Evolutionary conservation across 2,888 invertebrate genomes (phyloP), one percentile per base, ranked within the genome.

Genomic region (Meliscaeva auricollis): DNA sequence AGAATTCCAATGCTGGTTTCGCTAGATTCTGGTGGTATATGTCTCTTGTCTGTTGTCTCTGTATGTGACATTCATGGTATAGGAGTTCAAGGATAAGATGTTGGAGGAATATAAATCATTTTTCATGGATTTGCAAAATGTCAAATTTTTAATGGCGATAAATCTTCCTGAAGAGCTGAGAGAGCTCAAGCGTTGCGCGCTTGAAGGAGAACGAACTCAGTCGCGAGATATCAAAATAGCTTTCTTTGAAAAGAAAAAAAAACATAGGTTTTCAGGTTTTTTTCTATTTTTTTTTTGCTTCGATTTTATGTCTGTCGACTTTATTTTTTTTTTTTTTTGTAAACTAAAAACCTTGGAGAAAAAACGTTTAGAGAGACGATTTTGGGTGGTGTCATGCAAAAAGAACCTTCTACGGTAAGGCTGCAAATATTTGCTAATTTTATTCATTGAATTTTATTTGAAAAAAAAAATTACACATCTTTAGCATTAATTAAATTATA

Each of bases 61-160:
- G 48, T 58, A 20, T 22, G 66, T 72, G 78, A 66, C 73, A 73
- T 56, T 44, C 56, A 46, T 68, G 68, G 22, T 68, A 77, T 64
- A 74, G 26, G 54, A 74, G 64, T 83, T 79, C 83, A 78, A 79
- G 83, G 83, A 83, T 83, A 74, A 62, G 56, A 46, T 38, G 56
- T 26, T 58, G 73, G 54, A 20, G 48, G 56, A 64, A 32, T 64
- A 78, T 78, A 75, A 84, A 79, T 84, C 79, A 84, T 84, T 70
- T 79, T 70, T 75, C 70, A 66, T 75, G 83, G 79, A 75, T 84
- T 84, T 84, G 70, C 70, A 66, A 66, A 64, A 79, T 84, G 79
- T 79, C 83, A 79, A 75, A 84, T 66, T 70, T 79, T 75, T 75
- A 79, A 75, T 84, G 79, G 79, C 83, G 75, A 79, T 84, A 84